A percentile compares a stretch with the other conserved stretches of the same genome.
Conservation (phyloP, 35 echinoderm and acorn worm species). For the Acanthaster planci region DNA sequence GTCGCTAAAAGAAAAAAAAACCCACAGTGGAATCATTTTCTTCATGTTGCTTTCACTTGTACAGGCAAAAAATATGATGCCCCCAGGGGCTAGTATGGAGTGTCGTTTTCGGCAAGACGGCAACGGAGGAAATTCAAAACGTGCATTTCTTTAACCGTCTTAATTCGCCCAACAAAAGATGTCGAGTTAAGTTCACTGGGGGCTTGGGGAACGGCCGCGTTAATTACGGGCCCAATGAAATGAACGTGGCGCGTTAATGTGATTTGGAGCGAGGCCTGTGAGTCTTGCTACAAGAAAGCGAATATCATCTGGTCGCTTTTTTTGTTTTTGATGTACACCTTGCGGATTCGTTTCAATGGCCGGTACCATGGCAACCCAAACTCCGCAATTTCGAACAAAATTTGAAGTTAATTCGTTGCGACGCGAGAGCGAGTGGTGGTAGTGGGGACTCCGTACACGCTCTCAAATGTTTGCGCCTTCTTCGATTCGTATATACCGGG, state of each 20-base stretch:
- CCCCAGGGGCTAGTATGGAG: neutral
- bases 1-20: slow-evolving; percentile 4
- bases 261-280: neutral
- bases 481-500: no score
- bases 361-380: slow-evolving; percentile 15
- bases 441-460: no score
- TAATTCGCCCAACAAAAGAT: slow-evolving; percentile 11
- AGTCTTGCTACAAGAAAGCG: neutral
- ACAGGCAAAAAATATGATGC: neutral
- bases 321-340: neutral
- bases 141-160: slow-evolving; percentile 23
- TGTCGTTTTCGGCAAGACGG: slow-evolving; percentile 4
- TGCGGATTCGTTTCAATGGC: neutral
- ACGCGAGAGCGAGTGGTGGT: neutral
- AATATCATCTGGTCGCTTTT: neutral
- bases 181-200: slow-evolving; percentile 4
- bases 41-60: neutral
- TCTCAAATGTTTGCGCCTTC: no score
- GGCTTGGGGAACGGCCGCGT: neutral
- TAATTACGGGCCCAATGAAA: slow-evolving; percentile 8
- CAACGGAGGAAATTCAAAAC: slow-evolving; percentile 14
- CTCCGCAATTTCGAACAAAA: neutral
- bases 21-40: neutral
- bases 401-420: neutral
- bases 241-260: neutral